Conservation (phyloP, 2,113 vertebrate genomes). For the Melierax canorus region DNA sequence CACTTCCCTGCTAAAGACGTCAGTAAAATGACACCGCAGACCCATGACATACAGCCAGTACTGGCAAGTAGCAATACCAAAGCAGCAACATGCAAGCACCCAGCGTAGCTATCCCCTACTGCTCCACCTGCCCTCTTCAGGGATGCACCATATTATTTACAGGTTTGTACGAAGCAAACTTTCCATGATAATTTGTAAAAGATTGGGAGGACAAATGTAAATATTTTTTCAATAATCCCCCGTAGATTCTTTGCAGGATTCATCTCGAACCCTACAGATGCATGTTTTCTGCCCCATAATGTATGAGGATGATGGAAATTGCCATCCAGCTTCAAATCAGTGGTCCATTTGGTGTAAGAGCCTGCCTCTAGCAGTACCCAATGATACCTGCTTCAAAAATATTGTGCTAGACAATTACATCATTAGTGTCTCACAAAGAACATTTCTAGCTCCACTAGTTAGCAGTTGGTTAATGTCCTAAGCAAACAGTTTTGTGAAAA, state of each 20-base stretch:
- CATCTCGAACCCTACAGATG: not conserved
- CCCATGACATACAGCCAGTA: not conserved
- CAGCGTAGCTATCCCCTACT: fast-evolving
- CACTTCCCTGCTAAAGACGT: not conserved
- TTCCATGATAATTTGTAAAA: not conserved
- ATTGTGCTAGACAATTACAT: not conserved
- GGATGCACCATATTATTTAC: not conserved
- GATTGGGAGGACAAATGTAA: not conserved
- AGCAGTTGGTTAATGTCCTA: not conserved
- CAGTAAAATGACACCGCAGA: not conserved
- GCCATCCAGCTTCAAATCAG: not conserved
- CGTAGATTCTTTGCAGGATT: not conserved
- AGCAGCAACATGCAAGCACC: not conserved
- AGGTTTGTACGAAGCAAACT: not conserved
- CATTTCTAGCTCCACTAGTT: not conserved
- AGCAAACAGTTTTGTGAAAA: not conserved
- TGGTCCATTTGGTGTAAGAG: not conserved
- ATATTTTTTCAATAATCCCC: not conserved
- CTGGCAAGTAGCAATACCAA: not conserved
- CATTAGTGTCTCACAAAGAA: not conserved
- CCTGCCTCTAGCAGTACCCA: not conserved
- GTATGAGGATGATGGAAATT: not conserved
- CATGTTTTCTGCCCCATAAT: not conserved
- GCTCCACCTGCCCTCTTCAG: not conserved
- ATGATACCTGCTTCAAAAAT: not conserved